Evolutionary conservation across 2,113 vertebrate genomes (phyloP).

Genomic region (Carettochelys insculpta): DNA sequence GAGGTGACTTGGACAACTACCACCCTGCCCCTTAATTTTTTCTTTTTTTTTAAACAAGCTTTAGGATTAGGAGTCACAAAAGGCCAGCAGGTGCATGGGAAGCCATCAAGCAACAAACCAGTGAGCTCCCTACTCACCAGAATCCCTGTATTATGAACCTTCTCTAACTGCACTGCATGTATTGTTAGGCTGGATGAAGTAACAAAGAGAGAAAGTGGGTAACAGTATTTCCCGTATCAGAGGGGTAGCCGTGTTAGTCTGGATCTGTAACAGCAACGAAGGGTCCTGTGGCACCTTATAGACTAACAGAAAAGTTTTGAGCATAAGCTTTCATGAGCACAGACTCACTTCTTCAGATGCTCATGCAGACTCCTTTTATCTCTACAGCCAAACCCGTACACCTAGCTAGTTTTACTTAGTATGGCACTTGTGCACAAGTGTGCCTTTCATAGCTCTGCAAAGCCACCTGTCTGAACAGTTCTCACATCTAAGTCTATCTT

Average conservation of each 20-base stretch:
- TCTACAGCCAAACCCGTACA: not conserved
- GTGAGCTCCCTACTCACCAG: not conserved
- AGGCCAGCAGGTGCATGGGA: not conserved
- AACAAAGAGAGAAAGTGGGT: not conserved
- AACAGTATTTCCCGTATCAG: not conserved
- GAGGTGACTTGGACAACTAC: not conserved
- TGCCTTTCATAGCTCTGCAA: too few relatives aligned
- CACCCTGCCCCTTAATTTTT: not conserved
- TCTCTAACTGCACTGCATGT: not conserved
- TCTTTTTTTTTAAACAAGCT: not conserved
- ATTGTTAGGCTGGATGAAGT: not conserved
- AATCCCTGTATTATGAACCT: not conserved
- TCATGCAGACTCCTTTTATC: not conserved
- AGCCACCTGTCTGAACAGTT: fast-evolving
- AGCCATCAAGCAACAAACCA: too few relatives aligned
- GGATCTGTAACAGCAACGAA: too few relatives aligned
- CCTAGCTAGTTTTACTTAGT: not conserved
- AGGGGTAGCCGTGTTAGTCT: too few relatives aligned
- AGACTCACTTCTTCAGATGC: too few relatives aligned
- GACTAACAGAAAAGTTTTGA: too few relatives aligned
- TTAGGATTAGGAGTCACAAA: not conserved
- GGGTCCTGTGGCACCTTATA: too few relatives aligned
- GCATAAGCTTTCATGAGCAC: too few relatives aligned
- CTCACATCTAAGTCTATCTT: fast-evolving
- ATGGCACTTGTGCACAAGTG: not conserved